Conservation (phyloP, 2,797 vertebrate species). For the Eospalax fontanierii region DNA sequence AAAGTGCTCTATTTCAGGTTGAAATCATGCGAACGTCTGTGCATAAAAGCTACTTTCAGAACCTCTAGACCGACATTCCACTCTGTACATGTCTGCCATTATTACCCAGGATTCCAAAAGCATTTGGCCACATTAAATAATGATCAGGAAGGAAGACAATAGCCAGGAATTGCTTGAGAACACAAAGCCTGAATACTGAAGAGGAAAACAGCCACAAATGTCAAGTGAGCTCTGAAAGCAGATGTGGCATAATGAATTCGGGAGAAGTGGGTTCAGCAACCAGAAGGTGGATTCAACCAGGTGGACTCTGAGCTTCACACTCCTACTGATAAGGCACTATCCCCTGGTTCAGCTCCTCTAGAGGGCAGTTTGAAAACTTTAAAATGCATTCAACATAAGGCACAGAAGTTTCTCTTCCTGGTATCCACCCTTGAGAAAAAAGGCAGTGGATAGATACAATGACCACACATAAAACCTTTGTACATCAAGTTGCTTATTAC, state of each 20-base stretch:
- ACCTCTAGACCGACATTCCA: slow-evolving; percentile 43
- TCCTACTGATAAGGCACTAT: background rate
- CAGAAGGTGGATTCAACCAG: background rate
- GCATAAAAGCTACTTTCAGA: slow-evolving; percentile 61
- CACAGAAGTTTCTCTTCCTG: slow-evolving; percentile 15
- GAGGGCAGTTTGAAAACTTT: slow-evolving; percentile 34
- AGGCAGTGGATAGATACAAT: background rate
- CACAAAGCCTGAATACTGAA: background rate
- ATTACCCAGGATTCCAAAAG: slow-evolving; percentile 77
- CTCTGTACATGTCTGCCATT: background rate
- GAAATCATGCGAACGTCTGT: slow-evolving; percentile 61
- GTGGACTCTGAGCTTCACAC: background rate
- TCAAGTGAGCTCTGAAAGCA: slow-evolving; percentile 65
- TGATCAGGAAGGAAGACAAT: slow-evolving; percentile 54
- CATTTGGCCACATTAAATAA: slow-evolving; percentile 54
- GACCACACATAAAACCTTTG: background rate
- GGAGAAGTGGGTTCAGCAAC: background rate
- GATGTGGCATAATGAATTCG: background rate
- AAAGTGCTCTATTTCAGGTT: slow-evolving; percentile 71
- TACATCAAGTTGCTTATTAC: background rate
- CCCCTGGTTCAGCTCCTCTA: background rate
- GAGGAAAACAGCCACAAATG: background rate
- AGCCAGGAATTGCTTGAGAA: slow-evolving; percentile 51
- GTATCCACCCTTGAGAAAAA: background rate
- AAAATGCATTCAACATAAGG: background rate